Evolutionary conservation across 2,113 vertebrate genomes (phyloP).

Genomic region (Halichoeres trimaculatus): DNA sequence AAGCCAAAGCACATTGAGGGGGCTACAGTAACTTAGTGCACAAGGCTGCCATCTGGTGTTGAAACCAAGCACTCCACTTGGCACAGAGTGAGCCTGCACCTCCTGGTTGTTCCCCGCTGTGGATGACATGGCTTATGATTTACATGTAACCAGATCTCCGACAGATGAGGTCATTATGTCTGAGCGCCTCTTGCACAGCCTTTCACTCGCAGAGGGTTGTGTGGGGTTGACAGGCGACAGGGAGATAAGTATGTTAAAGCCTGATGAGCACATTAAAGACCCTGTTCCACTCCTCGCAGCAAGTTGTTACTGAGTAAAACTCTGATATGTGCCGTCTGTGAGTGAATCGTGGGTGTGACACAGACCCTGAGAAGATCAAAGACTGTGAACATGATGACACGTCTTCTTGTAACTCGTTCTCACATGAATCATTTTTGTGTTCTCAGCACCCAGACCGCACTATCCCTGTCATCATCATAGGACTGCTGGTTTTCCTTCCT

Average conservation of each 20-base stretch:
- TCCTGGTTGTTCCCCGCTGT: conserved; percentile 20
- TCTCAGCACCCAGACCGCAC: conserved; percentile 90
- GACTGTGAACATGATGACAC: background rate
- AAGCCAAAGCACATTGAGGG: background rate
- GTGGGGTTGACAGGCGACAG: conserved; percentile 1
- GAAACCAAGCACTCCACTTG: background rate
- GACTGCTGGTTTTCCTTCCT: conserved; percentile 93
- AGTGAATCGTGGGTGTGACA: background rate
- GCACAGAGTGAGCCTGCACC: background rate
- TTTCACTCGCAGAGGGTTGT: background rate
- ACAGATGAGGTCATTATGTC: conserved; percentile 41
- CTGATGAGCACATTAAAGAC: conserved; percentile 18
- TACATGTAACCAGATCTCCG: conserved; percentile 43
- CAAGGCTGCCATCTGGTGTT: conserved; percentile 70
- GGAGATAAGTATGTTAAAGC: conserved; percentile 35
- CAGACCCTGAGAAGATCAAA: background rate
- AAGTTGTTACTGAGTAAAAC: background rate
- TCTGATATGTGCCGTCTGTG: background rate
- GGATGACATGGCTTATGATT: conserved; percentile 25
- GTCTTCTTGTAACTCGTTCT: background rate
- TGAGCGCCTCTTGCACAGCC: conserved; percentile 7
- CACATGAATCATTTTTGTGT: background rate
- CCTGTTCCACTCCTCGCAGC: conserved; percentile 4
- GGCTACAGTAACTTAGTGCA: conserved; percentile 20
- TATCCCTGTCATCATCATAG: conserved; percentile 93